Base-by-base conservation (phyloP, 1,140 invertebrate species). In the Copidosoma floridanum region DNA sequence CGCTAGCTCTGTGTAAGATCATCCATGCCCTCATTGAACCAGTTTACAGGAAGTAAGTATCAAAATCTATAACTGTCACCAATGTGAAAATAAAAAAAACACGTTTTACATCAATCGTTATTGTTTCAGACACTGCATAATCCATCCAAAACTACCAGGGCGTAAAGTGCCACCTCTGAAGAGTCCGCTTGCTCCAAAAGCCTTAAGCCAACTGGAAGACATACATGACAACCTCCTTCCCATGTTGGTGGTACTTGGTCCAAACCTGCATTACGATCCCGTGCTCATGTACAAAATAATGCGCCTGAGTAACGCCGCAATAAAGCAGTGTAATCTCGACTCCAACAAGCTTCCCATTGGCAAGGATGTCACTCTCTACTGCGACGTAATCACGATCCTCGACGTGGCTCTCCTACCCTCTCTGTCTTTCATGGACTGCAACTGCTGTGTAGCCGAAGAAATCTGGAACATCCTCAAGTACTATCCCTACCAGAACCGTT, bases 371-470 rank as follows among this genome's bases (percentile, higher is more conserved):
- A 83, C 74, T 2, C 75, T 92, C 23, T 89, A 90, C 71, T 85
- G 87, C 74, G 91, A 95, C 47, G 88, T 97, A 20, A 75, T 98
- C 20, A 91, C 88, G 16, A 83, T 98, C 12, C 76, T 98, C 18
- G 95, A 98, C 71, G 86, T 91, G 16, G 87, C 89, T 1, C 85
- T 99, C 32, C 78, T 99, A 47, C 97, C 97, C 0, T 88, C 94
- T 0, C 80, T 99, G 0, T 93, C 93, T 0, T 87, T 97, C 61
- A 85, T 97, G 81, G 93, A 97, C 63, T 90, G 90, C 63, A 99
- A 98, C 76, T 97, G 94, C 73, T 94, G 93, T 66, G 87, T 98
- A 70, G 92, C 95, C 21, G 95, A 99, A 78, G 95, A 98, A 78
- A 83, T 99, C 35, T 99, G 97, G 92, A 88, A 86, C 40, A 85